Conservation (phyloP, 2,888 invertebrate species). For the Athrips mouffetella region DNA sequence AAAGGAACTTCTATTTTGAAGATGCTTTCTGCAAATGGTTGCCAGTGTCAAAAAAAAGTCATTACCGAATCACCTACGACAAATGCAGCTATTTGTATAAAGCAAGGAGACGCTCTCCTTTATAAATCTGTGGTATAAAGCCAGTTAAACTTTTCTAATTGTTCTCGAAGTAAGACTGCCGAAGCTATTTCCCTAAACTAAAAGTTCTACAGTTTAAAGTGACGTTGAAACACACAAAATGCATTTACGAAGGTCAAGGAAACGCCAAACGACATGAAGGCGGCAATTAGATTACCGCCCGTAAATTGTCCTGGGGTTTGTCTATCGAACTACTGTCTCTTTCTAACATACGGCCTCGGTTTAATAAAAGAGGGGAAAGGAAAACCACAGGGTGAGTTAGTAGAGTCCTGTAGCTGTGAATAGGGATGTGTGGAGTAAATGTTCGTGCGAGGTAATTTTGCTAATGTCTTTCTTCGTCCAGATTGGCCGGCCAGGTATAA, state of each 20-base stretch:
- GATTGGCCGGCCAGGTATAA: slow-evolving; percentile 9
- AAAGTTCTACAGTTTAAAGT: slow-evolving; percentile 23
- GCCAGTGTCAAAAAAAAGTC: too few species aligned
- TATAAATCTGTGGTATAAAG: too few species aligned
- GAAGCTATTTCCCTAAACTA: neutral
- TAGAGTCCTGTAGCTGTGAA: slow-evolving; percentile 24
- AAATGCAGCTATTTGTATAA: too few species aligned
- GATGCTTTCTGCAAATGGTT: too few species aligned
- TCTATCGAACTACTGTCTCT: slow-evolving; percentile 40
- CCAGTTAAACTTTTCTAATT: neutral
- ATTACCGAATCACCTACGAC: too few species aligned
- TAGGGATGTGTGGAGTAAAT: slow-evolving; percentile 10
- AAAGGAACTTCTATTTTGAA: too few species aligned
- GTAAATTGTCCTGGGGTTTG: slow-evolving; percentile 57
- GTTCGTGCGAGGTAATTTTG: slow-evolving; percentile 10
- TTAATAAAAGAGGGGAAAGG: slow-evolving; percentile 43
- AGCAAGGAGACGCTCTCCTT: too few species aligned
- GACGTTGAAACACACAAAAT: slow-evolving; percentile 51
- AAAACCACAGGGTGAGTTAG: slow-evolving; percentile 44
- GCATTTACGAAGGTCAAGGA: slow-evolving; percentile 74
- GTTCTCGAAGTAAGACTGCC: neutral
- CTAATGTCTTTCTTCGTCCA: slow-evolving; percentile 13
- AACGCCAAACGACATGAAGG: slow-evolving; percentile 60
- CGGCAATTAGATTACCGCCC: slow-evolving; percentile 70
- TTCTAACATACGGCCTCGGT: slow-evolving; percentile 23